Evolutionary conservation across 92 coral and sea anemone genomes (phyloP).

Genomic region (Metridium senile): DNA sequence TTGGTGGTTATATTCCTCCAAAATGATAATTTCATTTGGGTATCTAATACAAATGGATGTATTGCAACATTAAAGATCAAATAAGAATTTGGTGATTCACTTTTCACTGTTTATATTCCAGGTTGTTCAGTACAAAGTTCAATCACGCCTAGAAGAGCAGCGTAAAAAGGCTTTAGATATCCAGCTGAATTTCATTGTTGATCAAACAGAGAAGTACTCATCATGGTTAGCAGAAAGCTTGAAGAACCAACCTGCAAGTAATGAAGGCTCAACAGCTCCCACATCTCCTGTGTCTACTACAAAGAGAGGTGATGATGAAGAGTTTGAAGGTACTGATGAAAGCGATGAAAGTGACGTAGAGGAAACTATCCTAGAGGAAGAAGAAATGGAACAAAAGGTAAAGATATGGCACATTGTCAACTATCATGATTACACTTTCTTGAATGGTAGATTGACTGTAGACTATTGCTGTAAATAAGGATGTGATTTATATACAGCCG

Average conservation of each 20-base stretch:
- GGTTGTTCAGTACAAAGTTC: constrained; percentile 98
- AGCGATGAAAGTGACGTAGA: constrained; percentile 88
- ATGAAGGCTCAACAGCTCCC: constrained; percentile 76
- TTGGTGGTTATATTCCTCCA: too few relatives aligned
- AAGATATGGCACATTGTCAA: not conserved
- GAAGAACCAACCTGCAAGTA: constrained; percentile 75
- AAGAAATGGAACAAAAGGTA: constrained; percentile 74
- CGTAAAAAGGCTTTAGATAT: constrained; percentile 95
- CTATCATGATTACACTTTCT: not conserved
- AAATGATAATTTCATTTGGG: too few relatives aligned
- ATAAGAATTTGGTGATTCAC: too few relatives aligned
- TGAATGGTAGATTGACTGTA: too few relatives aligned
- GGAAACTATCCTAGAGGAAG: constrained; percentile 91
- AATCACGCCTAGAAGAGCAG: constrained; percentile 94
- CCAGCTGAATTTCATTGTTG: constrained; percentile 96
- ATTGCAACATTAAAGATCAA: too few relatives aligned
- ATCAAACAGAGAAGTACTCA: constrained; percentile 99
- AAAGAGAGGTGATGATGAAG: constrained; percentile 84
- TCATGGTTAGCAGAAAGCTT: constrained; percentile 98
- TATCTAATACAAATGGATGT: too few relatives aligned
- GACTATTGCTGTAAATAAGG: too few relatives aligned
- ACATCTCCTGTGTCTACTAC: constrained; percentile 85
- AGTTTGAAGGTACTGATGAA: constrained; percentile 73
- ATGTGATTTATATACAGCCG: too few relatives aligned
- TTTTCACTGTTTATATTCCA: too few relatives aligned